A percentile compares a stretch with the other conserved stretches of the same genome.
Evolutionary conservation across 2,888 invertebrate species (phyloP).

Genomic region (Amblyjoppa fuscipennis): DNA sequence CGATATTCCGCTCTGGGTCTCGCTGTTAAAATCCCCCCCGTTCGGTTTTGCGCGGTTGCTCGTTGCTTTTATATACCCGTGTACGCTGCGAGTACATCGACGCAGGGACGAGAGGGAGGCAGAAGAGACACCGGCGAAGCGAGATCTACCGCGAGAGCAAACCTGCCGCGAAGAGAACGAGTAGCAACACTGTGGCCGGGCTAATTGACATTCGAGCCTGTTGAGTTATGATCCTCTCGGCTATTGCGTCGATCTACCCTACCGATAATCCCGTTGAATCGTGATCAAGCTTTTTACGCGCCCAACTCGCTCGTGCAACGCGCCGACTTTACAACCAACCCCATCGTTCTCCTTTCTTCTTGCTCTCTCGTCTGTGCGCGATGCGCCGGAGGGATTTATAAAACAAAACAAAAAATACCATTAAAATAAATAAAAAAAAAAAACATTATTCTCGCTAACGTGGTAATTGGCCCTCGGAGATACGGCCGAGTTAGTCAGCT

Average conservation of each 20-base stretch:
- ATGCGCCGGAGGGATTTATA: not conserved
- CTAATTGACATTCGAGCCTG: slow-evolving; percentile 76
- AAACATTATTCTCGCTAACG: slow-evolving; percentile 33
- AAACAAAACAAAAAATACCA: not conserved
- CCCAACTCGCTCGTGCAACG: slow-evolving; percentile 47
- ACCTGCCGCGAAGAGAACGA: slow-evolving; percentile 63
- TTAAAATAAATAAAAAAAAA: not conserved
- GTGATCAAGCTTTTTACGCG: slow-evolving; percentile 72
- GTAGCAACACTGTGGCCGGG: slow-evolving; percentile 66
- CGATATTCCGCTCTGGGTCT: slow-evolving; percentile 47
- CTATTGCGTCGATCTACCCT: slow-evolving; percentile 71
- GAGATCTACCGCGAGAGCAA: slow-evolving; percentile 58
- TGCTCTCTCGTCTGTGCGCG: slow-evolving; percentile 12
- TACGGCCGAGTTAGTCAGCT: slow-evolving; percentile 26
- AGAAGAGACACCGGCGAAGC: slow-evolving; percentile 21
- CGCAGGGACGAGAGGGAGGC: slow-evolving; percentile 4
- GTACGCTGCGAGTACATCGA: slow-evolving; percentile 3
- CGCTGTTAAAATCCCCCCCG: not conserved
- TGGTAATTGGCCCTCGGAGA: slow-evolving; percentile 68
- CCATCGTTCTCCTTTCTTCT: slow-evolving; percentile 21
- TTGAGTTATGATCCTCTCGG: slow-evolving; percentile 74
- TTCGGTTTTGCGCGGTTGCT: slow-evolving; percentile 46
- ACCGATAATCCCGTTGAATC: slow-evolving; percentile 72
- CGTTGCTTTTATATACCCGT: slow-evolving; percentile 14
- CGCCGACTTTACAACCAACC: slow-evolving; percentile 34